Evolutionary conservation across 2,888 invertebrate species (phyloP), one percentile per base, ranked within the genome.

Genomic region (Gymnosoma rotundatum): DNA sequence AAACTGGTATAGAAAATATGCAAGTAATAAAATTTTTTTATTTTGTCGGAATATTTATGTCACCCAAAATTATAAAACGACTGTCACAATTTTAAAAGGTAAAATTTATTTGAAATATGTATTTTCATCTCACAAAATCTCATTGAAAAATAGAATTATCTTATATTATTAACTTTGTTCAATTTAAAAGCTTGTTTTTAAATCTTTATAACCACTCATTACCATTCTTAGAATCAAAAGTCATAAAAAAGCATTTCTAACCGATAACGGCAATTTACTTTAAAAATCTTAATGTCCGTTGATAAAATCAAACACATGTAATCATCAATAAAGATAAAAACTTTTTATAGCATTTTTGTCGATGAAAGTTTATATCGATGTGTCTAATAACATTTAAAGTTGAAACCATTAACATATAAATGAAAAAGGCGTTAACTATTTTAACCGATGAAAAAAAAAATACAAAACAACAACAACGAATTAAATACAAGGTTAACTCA

Each of bases 381-480:
- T 52, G 25, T 25, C 25, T 25, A 25, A 38, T n/a, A 48, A 18
- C 36, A 48, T 66, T 76, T 48, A 56, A 78, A 61, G 38, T 61
- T 25, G 4, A 56, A 52, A 64, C 54, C 54, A 79, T 79, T 83
- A 83, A 79, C 79, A 83, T 79, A 83, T 79, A 79, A 83, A 83
- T 79, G 74, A 70, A 83, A 79, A 75, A 79, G 74, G 79, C 79
- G 79, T 83, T 75, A 69, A 70, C 73, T 32, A 32, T 54, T 25
- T 48, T 64, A 83, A 25, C n/a, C 69, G 42, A 20, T 20, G 36
- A 82, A 56, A 61, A 74, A 70, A 81, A 70, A 75, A 32, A 32
- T 5, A 32, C 25, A 32, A 32, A 32, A 32, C 25, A 32, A 32
- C 32, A 32, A 69, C 52, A 76, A 45, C 52, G 42, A 48, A 74